Conservation (phyloP, 2,113 vertebrate species). For the Amphiprion percula region DNA sequence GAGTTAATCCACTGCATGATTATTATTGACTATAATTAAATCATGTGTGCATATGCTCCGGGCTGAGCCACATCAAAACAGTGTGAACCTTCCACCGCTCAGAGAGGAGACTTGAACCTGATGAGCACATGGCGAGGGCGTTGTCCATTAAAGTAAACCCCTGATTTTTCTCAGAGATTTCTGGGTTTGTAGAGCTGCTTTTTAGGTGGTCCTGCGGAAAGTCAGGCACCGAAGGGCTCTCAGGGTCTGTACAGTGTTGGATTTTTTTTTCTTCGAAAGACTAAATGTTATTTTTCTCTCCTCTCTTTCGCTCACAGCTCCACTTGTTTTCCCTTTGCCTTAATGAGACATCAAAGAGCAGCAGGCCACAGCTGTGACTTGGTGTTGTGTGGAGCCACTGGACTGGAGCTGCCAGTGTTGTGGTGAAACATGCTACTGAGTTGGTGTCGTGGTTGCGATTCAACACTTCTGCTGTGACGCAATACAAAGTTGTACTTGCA, state of each 20-base stretch:
- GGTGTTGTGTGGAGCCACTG: constrained; percentile 58
- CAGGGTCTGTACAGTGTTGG: constrained; percentile 82
- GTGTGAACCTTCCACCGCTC: constrained; percentile 32
- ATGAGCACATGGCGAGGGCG: constrained; percentile 79
- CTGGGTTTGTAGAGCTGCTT: constrained; percentile 79
- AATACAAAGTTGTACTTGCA: constrained; percentile 15
- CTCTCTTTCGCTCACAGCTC: constrained; percentile 52
- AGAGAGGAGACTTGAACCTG: constrained; percentile 61
- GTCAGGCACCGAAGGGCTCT: constrained; percentile 72
- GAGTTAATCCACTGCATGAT: constrained; percentile 16
- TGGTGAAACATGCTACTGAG: constrained; percentile 26
- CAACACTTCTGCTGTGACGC: constrained; percentile 27
- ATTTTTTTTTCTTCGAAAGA: constrained; percentile 58
- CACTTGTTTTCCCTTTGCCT: constrained; percentile 64
- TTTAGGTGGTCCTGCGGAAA: constrained; percentile 87
- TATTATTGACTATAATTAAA: constrained; percentile 37
- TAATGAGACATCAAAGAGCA: constrained; percentile 78
- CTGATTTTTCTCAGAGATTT: constrained; percentile 76
- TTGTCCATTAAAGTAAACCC: constrained; percentile 75
- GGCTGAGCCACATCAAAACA: constrained; percentile 50
- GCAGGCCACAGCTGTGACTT: constrained; percentile 63
- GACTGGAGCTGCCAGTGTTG: constrained; percentile 22
- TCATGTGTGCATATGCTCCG: constrained; percentile 19
- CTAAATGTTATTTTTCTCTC: constrained; percentile 79
- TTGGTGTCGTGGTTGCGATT: not conserved